These are phyloP conservation scores for Microcebus murinus DNA, from an alignment of 2,113 vertebrate genomes.

Conservation along the genomic window DNA sequence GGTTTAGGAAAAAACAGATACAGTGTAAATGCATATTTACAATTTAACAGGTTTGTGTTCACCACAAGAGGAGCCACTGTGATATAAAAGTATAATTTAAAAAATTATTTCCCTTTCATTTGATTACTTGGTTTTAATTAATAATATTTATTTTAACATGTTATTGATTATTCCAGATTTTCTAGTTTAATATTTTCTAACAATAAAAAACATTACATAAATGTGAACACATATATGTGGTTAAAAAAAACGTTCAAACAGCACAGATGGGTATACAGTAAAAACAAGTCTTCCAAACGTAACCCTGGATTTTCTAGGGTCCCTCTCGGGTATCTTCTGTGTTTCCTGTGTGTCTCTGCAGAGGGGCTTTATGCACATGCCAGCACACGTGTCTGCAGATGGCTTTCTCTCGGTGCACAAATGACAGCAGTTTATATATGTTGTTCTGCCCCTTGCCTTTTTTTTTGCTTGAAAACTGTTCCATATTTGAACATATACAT, in stretches of 20 bases:
- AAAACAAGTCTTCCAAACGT: neutral
- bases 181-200: slow-evolving; percentile 26
- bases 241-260: neutral
- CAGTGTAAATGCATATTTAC: neutral
- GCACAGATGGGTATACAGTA: neutral
- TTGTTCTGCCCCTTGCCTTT: neutral
- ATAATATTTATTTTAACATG: slow-evolving; percentile 36
- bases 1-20: neutral
- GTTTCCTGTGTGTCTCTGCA: neutral
- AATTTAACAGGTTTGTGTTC: neutral
- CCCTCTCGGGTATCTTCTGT: neutral
- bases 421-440: rapidly evolving
- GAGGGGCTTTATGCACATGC: neutral
- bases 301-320: neutral
- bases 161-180: neutral
- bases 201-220: neutral
- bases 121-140: slow-evolving; percentile 32
- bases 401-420: neutral
- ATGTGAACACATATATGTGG: neutral
- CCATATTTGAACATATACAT: neutral
- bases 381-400: neutral
- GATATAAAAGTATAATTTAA: slow-evolving; percentile 11
- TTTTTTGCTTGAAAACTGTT: neutral
- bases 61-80: neutral
- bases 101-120: neutral